These are phyloP conservation scores for Sebastes oblongus DNA, from an alignment of 2,797 vertebrate species.

Conservation along the genomic window DNA sequence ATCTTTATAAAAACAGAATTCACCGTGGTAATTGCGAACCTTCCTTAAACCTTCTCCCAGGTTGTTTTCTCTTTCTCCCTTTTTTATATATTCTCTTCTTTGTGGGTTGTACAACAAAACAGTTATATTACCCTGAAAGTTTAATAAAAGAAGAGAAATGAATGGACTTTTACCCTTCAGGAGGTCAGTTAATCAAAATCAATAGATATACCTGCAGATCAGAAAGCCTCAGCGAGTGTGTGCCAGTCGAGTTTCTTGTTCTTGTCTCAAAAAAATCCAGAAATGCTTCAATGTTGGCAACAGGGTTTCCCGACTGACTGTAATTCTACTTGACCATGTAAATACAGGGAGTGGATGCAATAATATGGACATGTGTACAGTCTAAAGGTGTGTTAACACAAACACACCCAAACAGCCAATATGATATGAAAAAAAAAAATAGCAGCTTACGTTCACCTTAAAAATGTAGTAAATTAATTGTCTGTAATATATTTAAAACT, in stretches of 20 bases:
- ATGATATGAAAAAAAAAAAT: no score
- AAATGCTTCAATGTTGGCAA: background rate
- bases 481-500: background rate
- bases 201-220: background rate
- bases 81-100: background rate
- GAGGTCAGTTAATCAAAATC: background rate
- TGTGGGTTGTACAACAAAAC: background rate
- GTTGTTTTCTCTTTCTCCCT: background rate
- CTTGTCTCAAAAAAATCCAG: background rate
- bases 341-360: background rate
- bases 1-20: conserved; percentile 19
- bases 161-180: background rate
- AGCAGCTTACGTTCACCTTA: no score
- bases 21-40: conserved; percentile 14
- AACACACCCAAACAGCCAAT: no score
- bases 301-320: background rate
- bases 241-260: background rate
- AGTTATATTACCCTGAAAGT: background rate
- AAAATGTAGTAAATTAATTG: background rate
- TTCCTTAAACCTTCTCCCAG: background rate
- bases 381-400: background rate
- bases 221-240: background rate
- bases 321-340: background rate
- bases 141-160: background rate
- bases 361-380: background rate